Evolutionary conservation across 2,888 invertebrate genomes (phyloP), one percentile per base, ranked within the genome.

Genomic region (Eupeodes luniger): DNA sequence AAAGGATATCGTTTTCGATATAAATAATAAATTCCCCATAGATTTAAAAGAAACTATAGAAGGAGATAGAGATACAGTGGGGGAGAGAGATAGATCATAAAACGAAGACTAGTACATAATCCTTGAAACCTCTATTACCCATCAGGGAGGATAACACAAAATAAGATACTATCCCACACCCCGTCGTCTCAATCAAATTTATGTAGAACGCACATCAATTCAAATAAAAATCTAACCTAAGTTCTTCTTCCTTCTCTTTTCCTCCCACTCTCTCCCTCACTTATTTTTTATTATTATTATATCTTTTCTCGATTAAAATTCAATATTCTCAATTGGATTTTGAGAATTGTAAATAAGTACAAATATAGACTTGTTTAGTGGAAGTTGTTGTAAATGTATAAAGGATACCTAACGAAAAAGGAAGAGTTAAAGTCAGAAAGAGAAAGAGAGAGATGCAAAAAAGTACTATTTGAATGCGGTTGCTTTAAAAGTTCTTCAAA

Each of bases 301-400:
- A 57, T 53, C 49, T 77, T 81, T 27, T 55, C 27, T 11, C 88
- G 88, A 88, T 88, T 88, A 88, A 84, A 85, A 85, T 85, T 88
- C 88, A 88, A 88, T 88, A 88, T 88, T 81, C 84, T 81, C 81
- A 81, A 88, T 88, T 88, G 85, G 85, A 88, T 84, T 88, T 77
- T 81, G 80, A 19, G 51, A 81, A 88, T 57, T 11, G 62, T 84
- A 47, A 47, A 47, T 7, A 11, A 47, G 47, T 11, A 59, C 57
- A 36, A 40, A 55, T 55, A 55, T 70, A 9, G 70, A 40, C 40
- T 44, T 36, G 19, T 59, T 59, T 40, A 27, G 40, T 27, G 27
- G 70, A 19, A 61, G n/a, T 59, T 27, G 27, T 59, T 27, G 44
- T 19, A 47, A 64, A 14, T 64, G 12, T 9, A 51, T 9, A 12